Conservation (phyloP, 2,888 invertebrate species). For the Gymnosoma rotundatum region DNA sequence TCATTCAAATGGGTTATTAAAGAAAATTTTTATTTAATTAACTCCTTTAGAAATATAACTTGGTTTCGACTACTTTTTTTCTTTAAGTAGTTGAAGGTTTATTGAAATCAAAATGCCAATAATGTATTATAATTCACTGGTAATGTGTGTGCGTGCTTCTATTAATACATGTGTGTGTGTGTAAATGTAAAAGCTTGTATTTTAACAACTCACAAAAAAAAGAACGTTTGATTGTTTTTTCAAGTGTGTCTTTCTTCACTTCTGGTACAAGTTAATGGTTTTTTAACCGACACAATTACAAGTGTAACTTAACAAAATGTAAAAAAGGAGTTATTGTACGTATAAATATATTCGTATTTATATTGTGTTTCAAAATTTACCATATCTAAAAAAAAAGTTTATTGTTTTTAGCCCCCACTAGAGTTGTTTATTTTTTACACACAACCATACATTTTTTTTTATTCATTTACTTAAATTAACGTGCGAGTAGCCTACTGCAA, state of each 20-base stretch:
- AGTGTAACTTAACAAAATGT: slow-evolving; percentile 33
- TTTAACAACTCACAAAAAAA: slow-evolving; percentile 16
- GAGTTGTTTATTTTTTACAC: slow-evolving; percentile 51
- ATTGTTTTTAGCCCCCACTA: slow-evolving; percentile 64
- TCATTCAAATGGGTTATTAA: no score
- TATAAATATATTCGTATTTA: not conserved
- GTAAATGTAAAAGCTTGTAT: not conserved
- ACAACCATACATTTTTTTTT: slow-evolving; percentile 10
- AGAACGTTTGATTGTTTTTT: slow-evolving; percentile 52
- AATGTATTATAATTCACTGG: slow-evolving; percentile 30
- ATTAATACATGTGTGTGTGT: not conserved
- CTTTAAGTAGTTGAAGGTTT: no score
- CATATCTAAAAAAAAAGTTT: slow-evolving; percentile 42
- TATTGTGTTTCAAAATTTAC: not conserved
- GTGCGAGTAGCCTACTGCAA: slow-evolving; percentile 42
- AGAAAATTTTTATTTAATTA: no score
- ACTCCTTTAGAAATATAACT: no score
- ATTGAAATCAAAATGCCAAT: slow-evolving; percentile 48
- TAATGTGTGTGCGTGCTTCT: not conserved
- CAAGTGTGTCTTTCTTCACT: slow-evolving; percentile 41
- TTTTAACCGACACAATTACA: slow-evolving; percentile 28
- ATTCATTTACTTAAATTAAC: slow-evolving; percentile 25
- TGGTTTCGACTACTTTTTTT: no score
- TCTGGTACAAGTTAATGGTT: slow-evolving; percentile 36
- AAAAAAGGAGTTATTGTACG: not conserved